Base-by-base conservation (phyloP, 2,888 invertebrate species). In the Drosophila meridionalis region DNA sequence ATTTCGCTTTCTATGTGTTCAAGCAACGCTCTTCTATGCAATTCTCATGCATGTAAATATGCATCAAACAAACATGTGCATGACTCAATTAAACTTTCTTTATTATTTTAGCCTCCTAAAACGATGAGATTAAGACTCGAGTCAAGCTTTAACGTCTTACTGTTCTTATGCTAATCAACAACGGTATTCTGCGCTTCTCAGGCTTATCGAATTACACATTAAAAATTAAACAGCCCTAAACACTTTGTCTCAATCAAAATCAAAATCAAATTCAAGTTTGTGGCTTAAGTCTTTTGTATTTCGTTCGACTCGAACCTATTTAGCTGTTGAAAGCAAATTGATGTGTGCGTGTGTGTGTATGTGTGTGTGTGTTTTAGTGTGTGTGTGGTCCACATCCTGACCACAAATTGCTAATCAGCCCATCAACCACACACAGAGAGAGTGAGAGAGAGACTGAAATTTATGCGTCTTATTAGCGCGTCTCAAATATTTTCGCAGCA, bases 381-480 rank as follows among this genome's bases (percentile, higher is more conserved):
- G 76, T 78, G 87, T 87, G 88, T 81, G 78, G 83, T 83, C 73
- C 73, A 68, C 61, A 82, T 86, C 75, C 82, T 81, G 72, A 81
- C 79, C 75, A 71, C 88, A 82, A 77, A 76, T 76, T 84, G 75
- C 87, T 84, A 86, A 86, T 87, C 89, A 81, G 76, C 61, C 67
- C 72, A 55, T 47, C 78, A 80, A 52, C 79, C 71, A 53, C 56
- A 75, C 60, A 70, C 76, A 58, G 48, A 66, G 52, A 71, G 58
- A 73, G 58, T 2, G 3, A 42, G 28, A 12, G 47, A 30, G 8
- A 50, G 47, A 30, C 47, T 8, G 47, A 82, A 87, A 81, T 88
- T 81, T 83, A 83, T 81, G 79, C 73, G 69, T 73, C 87, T 85
- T 83, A 87, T 87, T 87, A 83, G 88, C 83, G 83, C 77, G 63